Conservation (phyloP, 2,113 vertebrate genomes). For the Urocolius indicus region DNA sequence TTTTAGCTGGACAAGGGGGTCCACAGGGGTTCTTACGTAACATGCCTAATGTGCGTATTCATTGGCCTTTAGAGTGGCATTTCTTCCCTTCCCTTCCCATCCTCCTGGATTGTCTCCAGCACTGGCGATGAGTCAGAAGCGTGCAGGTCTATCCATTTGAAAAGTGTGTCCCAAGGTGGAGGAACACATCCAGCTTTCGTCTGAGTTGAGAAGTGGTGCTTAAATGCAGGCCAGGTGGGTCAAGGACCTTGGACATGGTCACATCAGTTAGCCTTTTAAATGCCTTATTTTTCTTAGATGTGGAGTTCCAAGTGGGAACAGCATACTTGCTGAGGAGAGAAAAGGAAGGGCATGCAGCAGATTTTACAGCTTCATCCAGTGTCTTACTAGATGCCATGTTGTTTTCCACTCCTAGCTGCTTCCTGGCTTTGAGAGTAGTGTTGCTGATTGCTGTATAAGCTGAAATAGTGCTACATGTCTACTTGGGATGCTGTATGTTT, state of each 20-base stretch:
- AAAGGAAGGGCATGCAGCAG: not conserved
- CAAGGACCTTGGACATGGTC: not conserved
- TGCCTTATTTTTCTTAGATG: not conserved
- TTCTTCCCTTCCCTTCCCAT: conserved; percentile 43
- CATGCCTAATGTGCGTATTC: conserved; percentile 11
- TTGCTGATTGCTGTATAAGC: not conserved
- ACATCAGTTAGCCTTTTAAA: not conserved
- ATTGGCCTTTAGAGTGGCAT: conserved; percentile 56
- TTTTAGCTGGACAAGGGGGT: conserved; percentile 26
- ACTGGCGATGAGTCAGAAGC: conserved; percentile 43
- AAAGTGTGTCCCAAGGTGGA: conserved; percentile 11
- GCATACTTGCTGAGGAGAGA: not conserved
- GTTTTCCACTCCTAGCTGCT: not conserved
- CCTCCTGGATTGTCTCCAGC: conserved; percentile 37
- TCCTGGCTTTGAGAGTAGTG: not conserved
- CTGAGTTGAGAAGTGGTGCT: not conserved
- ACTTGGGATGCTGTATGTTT: not conserved
- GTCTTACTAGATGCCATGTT: not conserved
- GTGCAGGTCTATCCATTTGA: conserved; percentile 25
- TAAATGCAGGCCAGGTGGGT: not conserved
- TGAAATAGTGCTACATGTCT: not conserved
- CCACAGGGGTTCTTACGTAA: conserved; percentile 60
- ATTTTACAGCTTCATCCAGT: not conserved
- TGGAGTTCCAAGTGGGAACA: not conserved
- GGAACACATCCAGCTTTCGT: not conserved